These are phyloP conservation scores for Drosophila parabipectinata DNA, from an alignment of 1,140 invertebrate species.

Conservation along the genomic window DNA sequence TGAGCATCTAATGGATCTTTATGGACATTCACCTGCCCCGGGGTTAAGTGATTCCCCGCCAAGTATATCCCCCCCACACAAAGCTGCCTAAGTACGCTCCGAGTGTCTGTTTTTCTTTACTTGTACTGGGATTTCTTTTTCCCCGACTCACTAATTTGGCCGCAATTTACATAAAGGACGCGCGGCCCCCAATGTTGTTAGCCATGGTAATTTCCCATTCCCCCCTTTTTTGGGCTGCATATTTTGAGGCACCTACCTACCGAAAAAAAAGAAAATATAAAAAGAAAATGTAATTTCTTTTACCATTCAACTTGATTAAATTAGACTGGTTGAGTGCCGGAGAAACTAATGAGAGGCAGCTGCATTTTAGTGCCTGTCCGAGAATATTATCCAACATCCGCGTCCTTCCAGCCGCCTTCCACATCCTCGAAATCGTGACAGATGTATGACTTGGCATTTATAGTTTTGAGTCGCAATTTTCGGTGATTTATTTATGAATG, in stretches of 20 bases:
- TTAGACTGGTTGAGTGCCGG: conserved; percentile 30
- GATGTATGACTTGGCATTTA: conserved; percentile 63
- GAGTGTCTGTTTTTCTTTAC: conserved; percentile 35
- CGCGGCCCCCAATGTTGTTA: conserved; percentile 46
- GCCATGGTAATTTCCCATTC: conserved; percentile 47
- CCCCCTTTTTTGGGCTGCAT: conserved; percentile 14
- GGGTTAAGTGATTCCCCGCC: conserved; percentile 30
- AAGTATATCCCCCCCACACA: conserved; percentile 7
- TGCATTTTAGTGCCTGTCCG: conserved; percentile 63
- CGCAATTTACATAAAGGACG: conserved; percentile 73
- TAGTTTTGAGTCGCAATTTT: conserved; percentile 60
- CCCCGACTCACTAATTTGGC: conserved; percentile 65
- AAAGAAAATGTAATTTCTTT: conserved; percentile 37
- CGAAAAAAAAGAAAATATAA: conserved; percentile 9
- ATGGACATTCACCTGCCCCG: conserved; percentile 51
- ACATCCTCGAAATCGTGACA: conserved; percentile 31
- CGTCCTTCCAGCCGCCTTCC: background rate
- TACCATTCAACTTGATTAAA: conserved; percentile 67
- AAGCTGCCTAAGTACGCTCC: conserved; percentile 18
- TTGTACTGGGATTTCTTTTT: conserved; percentile 43
- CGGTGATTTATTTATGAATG: conserved; percentile 68
- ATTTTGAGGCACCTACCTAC: conserved; percentile 15
- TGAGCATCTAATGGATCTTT: conserved; percentile 72
- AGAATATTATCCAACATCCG: conserved; percentile 14
- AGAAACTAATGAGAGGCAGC: conserved; percentile 66